A percentile compares a stretch with the other conserved stretches of the same genome.
Conservation (phyloP, 2,888 invertebrate species). For the Thecophora atra region DNA sequence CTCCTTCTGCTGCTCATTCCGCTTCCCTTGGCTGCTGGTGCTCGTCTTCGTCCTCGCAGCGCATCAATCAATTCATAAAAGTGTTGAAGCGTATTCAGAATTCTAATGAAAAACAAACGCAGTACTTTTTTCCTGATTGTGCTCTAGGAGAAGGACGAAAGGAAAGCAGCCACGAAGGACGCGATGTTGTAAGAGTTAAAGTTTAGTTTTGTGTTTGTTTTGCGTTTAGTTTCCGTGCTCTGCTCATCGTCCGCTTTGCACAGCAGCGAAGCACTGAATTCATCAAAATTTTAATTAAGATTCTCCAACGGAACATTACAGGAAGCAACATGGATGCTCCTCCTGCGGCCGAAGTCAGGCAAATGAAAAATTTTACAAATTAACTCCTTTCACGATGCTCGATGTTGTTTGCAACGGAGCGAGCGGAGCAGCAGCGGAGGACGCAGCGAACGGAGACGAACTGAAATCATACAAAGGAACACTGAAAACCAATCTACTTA, state of each 20-base stretch:
- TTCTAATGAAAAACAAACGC: slow-evolving; percentile 27
- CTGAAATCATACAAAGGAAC: slow-evolving; percentile 10
- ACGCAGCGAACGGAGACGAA: slow-evolving; percentile 8
- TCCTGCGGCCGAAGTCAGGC: slow-evolving; percentile 26
- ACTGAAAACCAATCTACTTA: slow-evolving; percentile 35
- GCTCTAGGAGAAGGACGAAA: too few species aligned
- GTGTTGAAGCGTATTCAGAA: slow-evolving; percentile 27
- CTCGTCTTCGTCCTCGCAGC: background rate
- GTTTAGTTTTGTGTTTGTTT: slow-evolving; percentile 6
- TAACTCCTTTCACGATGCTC: slow-evolving; percentile 26
- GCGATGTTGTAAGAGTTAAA: background rate
- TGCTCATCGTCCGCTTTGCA: slow-evolving; percentile 10
- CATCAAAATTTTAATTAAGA: slow-evolving; percentile 38
- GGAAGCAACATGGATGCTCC: background rate
- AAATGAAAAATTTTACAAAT: slow-evolving; percentile 36
- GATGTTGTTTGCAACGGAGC: background rate
- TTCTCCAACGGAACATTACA: slow-evolving; percentile 30
- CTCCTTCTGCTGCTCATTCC: background rate
- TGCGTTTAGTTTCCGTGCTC: background rate
- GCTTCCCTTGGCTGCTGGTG: background rate
- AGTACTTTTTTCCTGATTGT: background rate
- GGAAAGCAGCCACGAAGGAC: too few species aligned
- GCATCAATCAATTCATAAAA: slow-evolving; percentile 31
- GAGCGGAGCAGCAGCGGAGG: background rate
- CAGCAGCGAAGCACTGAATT: slow-evolving; percentile 10